phyloP scores from a whole-genome alignment of 1,140 invertebrate species.

The Drosophila ananassae region DNA sequence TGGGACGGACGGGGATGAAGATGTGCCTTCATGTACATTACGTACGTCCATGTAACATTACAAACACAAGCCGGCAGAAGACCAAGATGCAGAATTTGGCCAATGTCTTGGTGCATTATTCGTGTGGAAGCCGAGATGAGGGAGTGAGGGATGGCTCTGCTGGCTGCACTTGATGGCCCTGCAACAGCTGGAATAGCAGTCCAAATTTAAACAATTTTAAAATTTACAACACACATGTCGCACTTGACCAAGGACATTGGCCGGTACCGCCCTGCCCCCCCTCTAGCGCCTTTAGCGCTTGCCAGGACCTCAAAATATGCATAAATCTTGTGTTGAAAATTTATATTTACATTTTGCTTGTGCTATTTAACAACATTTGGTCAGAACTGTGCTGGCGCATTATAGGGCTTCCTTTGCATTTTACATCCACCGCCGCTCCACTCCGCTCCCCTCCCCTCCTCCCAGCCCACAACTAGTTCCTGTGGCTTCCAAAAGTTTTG shows the following conservation, averaged over 20 bases:
- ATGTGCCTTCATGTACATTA: constrained; percentile 1
- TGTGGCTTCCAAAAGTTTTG: constrained; percentile 72
- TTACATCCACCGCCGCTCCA: neutral
- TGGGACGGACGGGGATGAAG: neutral
- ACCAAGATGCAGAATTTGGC: constrained; percentile 34
- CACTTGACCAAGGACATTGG: constrained; percentile 33
- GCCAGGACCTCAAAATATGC: constrained; percentile 66
- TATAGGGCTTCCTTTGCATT: constrained; percentile 36
- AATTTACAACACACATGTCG: constrained; percentile 70
- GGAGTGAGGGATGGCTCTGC: neutral
- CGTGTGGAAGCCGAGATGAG: constrained; percentile 11
- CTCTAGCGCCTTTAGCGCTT: constrained; percentile 3
- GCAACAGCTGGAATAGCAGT: constrained; percentile 52
- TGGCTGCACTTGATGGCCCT: constrained; percentile 74
- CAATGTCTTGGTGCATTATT: constrained; percentile 69
- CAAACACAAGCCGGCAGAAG: constrained; percentile 10
- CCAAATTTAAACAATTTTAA: constrained; percentile 74
- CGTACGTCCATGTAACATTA: constrained; percentile 9
- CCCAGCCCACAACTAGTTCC: constrained; percentile 23
- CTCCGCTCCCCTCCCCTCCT: neutral
- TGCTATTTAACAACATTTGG: constrained; percentile 82
- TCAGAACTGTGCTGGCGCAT: constrained; percentile 42
- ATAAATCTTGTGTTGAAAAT: constrained; percentile 76
- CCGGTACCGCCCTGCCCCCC: neutral
- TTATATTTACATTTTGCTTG: constrained; percentile 77